Conservation (phyloP, 2,888 invertebrate species). For the Quadroppia sp. region DNA sequence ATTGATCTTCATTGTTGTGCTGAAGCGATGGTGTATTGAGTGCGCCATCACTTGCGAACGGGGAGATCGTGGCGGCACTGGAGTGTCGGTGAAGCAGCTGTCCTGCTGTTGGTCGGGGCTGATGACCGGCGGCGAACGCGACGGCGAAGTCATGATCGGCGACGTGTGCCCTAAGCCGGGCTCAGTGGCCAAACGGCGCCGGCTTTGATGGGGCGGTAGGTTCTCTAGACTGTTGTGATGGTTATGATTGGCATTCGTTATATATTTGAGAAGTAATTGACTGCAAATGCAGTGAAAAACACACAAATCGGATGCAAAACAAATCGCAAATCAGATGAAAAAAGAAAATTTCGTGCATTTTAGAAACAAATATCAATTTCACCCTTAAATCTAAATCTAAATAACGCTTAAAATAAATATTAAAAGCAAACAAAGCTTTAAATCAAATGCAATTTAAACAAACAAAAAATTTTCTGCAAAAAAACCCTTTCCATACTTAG, state of each 20-base stretch:
- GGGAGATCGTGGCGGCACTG: slow-evolving; percentile 61
- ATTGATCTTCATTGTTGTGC: slow-evolving; percentile 74
- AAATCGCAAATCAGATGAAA: background rate
- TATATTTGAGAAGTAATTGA: slow-evolving; percentile 27
- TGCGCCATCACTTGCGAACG: slow-evolving; percentile 77
- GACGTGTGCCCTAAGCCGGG: slow-evolving; percentile 52
- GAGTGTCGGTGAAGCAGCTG: slow-evolving; percentile 46
- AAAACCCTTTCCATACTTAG: slow-evolving; percentile 23
- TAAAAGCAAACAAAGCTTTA: background rate
- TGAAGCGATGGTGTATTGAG: slow-evolving; percentile 80
- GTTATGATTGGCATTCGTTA: slow-evolving; percentile 30
- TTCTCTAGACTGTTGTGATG: slow-evolving; percentile 44
- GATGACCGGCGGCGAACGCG: slow-evolving; percentile 52
- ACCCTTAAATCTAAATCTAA: background rate
- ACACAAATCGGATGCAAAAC: background rate
- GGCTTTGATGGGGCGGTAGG: slow-evolving; percentile 43
- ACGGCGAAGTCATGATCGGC: slow-evolving; percentile 52
- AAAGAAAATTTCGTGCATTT: slow-evolving; percentile 7
- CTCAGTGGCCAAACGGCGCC: slow-evolving; percentile 47
- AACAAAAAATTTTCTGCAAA: background rate
- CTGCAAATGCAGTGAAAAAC: slow-evolving; percentile 7
- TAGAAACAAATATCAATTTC: background rate
- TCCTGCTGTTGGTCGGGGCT: slow-evolving; percentile 47
- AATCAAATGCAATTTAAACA: background rate
- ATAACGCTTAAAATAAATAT: background rate